Conservation (phyloP, 2,888 invertebrate species). For the Caenorhabditis sulstoni region DNA sequence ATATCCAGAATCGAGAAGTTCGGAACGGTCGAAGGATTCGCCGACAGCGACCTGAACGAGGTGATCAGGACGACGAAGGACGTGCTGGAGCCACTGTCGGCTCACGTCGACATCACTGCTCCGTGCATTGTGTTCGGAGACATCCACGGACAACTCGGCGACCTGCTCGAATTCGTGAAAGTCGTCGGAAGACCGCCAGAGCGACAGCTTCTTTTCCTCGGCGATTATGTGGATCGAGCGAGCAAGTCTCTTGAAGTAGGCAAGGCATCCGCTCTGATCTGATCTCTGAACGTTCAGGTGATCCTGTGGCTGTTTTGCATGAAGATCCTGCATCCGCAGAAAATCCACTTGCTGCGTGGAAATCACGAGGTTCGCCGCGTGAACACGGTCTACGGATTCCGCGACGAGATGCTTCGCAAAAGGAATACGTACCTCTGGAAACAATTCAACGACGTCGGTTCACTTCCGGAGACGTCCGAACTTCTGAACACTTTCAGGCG, state of each 20-base stretch:
- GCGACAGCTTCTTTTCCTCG: constrained; percentile 68
- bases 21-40: constrained; percentile 60
- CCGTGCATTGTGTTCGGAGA: constrained; percentile 70
- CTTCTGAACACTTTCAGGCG: constrained; percentile 12
- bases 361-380: constrained; percentile 72
- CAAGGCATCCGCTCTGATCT: neutral
- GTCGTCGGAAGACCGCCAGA: constrained; percentile 67
- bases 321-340: constrained; percentile 65
- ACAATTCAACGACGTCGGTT: constrained; percentile 59
- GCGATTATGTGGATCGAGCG: constrained; percentile 72
- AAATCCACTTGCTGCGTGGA: constrained; percentile 68
- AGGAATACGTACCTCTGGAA: constrained; percentile 62
- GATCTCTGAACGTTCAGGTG: constrained; percentile 29
- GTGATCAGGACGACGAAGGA: constrained; percentile 41
- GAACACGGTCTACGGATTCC: constrained; percentile 71
- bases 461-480: neutral
- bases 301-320: constrained; percentile 70
- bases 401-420: constrained; percentile 65
- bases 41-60: constrained; percentile 39
- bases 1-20: constrained; percentile 39
- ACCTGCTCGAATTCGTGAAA: constrained; percentile 61
- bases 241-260: constrained; percentile 67
- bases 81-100: constrained; percentile 58
- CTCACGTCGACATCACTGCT: constrained; percentile 57
- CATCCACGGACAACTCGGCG: constrained; percentile 72